Evolutionary conservation across 2,888 invertebrate species (phyloP), one percentile per base, ranked within the genome.

Genomic region (Microctonus hyperodae): DNA sequence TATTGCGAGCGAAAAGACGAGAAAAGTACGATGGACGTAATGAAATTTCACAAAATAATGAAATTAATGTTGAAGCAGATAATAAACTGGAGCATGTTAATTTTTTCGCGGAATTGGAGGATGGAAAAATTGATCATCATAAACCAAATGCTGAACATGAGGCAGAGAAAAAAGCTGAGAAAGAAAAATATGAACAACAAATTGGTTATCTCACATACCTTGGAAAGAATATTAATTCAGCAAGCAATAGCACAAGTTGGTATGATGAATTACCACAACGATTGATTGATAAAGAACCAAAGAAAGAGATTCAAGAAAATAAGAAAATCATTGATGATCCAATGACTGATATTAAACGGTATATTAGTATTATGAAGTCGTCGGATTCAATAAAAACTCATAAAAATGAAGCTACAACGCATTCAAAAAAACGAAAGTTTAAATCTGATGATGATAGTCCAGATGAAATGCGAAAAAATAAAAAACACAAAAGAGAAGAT

Each of bases 111-210:
- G 93, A 96, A 70, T 85, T 94, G 64, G 96, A 96, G 82, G 89
- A 91, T 78, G 92, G 93, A 1, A 86, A 86, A 40, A 86, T 88
- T 55, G 88, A 87, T 73, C 84, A 87, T 23, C 88, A 86, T 73
- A 88, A 88, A 71, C 88, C 89, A 0, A 98, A 98, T 81, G 90
- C 88, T 76, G 97, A 97, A 62, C 92, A 96, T 83, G 95, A 96
- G 76, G 90, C 89, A 70, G 98, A 98, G 80, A 89, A 92, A 73
- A 96, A 94, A 82, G 92, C 92, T 64, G 97, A 97, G 81, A 91
- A 92, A 80, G 97, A 98, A 83, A 95, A 96, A 76, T 97, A 97
- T 87, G 98, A 99, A 82, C 98, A 97, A 81, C 94, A 96, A 86
- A 96, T 99, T 79, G 98, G 99, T 0, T 94, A 97, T 78, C 87